Evolutionary conservation across 2,888 invertebrate species (phyloP).

Genomic region (Helicoverpa assulta): DNA sequence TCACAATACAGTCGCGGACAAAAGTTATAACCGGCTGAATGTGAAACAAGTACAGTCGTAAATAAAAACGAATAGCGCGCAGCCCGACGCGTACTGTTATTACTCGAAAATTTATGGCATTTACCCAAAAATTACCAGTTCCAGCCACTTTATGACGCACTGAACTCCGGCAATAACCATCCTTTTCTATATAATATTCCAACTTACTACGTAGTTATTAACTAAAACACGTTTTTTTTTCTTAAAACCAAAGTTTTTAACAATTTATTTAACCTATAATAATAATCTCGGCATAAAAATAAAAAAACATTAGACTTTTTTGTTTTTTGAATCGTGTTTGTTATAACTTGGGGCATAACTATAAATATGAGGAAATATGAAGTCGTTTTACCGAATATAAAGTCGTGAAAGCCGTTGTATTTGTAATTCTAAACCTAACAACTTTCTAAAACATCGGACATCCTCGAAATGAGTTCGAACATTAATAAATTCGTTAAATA

Average conservation of each 20-base stretch:
- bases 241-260: constrained; percentile 48
- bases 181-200: constrained; percentile 61
- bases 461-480: constrained; percentile 54
- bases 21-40: constrained; percentile 86
- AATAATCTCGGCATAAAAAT: constrained; percentile 57
- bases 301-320: constrained; percentile 30
- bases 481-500: constrained; percentile 51
- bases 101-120: constrained; percentile 84
- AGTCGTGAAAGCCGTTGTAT: constrained; percentile 57
- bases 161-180: constrained; percentile 67
- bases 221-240: constrained; percentile 61
- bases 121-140: constrained; percentile 85
- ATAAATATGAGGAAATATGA: constrained; percentile 48
- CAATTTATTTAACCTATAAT: constrained; percentile 45
- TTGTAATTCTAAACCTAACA: constrained; percentile 60
- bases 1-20: constrained; percentile 85
- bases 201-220: constrained; percentile 58
- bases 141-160: constrained; percentile 79
- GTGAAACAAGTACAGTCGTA: constrained; percentile 89
- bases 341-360: constrained; percentile 36
- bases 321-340: constrained; percentile 39
- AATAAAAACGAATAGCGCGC: constrained; percentile 88
- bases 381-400: constrained; percentile 53
- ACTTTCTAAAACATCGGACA: constrained; percentile 68
- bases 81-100: constrained; percentile 84